phyloP scores from a whole-genome alignment of 1,140 invertebrate species.

The Acromyrmex heyeri region DNA sequence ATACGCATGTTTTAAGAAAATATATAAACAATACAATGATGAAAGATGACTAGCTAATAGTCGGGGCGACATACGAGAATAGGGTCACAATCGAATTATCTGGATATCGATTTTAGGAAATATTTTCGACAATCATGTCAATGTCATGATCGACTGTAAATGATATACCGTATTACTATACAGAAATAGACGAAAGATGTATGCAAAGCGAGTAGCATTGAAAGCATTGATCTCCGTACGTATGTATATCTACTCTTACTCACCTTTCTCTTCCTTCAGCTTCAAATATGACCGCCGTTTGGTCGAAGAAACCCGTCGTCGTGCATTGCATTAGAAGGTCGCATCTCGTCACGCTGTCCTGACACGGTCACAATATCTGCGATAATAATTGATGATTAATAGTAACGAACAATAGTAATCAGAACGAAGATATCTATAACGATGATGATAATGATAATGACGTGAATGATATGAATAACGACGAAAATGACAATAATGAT shows the following conservation, averaged over 20 bases:
- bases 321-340: conserved; percentile 26
- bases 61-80: background rate
- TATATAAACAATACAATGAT: conserved; percentile 8
- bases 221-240: background rate
- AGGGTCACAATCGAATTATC: conserved; percentile 31
- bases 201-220: conserved; percentile 23
- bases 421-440: background rate
- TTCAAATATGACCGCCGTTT: conserved; percentile 43
- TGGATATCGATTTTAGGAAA: conserved; percentile 54
- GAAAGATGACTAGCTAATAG: conserved; percentile 46
- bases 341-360: conserved; percentile 47
- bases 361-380: background rate
- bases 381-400: conserved; percentile 38
- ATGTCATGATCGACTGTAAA: background rate
- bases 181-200: conserved; percentile 65
- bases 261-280: conserved; percentile 51
- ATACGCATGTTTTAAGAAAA: background rate
- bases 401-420: conserved; percentile 25
- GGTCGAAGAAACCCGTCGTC: conserved; percentile 39
- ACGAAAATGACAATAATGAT: background rate
- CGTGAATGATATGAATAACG: background rate
- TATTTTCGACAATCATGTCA: conserved; percentile 37
- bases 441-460: background rate
- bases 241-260: conserved; percentile 52
- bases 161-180: conserved; percentile 44